Evolutionary conservation across 2,888 invertebrate species (phyloP).

Genomic region (Eupithecia vulgata): DNA sequence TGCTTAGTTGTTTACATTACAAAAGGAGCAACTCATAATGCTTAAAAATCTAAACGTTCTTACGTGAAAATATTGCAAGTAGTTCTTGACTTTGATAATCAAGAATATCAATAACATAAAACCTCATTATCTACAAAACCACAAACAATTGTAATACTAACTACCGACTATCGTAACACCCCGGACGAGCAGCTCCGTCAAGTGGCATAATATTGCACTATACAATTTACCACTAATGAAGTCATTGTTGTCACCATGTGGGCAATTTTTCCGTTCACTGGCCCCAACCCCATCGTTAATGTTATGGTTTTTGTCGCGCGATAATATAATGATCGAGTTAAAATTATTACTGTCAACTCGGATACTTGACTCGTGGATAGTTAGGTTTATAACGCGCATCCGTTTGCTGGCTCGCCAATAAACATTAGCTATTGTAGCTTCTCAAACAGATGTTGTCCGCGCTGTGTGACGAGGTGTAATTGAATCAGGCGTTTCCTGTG

Average conservation of each 20-base stretch:
- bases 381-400: conserved; percentile 58
- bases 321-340: conserved; percentile 65
- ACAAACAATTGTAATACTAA: neutral
- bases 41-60: neutral
- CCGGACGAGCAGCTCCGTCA: conserved; percentile 21
- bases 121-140: conserved; percentile 1
- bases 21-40: neutral
- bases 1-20: neutral
- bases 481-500: conserved; percentile 13
- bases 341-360: conserved; percentile 72
- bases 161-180: neutral
- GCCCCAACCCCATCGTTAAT: conserved; percentile 62
- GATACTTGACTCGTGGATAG: conserved; percentile 46
- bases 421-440: conserved; percentile 22
- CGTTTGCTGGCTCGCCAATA: conserved; percentile 31
- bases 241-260: conserved; percentile 63
- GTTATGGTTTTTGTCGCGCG: conserved; percentile 62
- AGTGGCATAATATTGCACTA: conserved; percentile 34
- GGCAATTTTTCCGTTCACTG: conserved; percentile 70
- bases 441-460: conserved; percentile 5
- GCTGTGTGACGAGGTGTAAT: conserved; percentile 8
- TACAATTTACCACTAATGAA: conserved; percentile 61
- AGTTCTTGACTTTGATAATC: neutral
- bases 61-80: neutral
- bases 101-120: conserved; percentile 7